phyloP scores from a whole-genome alignment of 2,888 invertebrate genomes.

The Ichneumon xanthorius region DNA sequence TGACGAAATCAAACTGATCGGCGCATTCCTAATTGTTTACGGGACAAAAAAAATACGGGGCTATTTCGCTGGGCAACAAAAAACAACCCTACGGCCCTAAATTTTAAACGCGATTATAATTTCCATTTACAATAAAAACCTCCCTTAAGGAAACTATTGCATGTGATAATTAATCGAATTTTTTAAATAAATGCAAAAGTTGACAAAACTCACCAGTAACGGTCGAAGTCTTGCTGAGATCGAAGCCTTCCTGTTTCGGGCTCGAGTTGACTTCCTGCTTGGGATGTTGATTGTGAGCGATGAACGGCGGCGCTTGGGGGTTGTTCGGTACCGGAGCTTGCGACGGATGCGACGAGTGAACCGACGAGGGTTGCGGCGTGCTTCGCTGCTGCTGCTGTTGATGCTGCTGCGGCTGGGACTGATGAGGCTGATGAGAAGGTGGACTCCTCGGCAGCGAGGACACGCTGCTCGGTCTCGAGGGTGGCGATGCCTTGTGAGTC shows the following conservation, averaged over 20 bases:
- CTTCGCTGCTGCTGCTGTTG: constrained; percentile 75
- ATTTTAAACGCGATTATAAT: no score
- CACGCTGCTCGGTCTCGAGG: constrained; percentile 83
- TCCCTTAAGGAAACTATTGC: background rate
- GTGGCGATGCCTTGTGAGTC: constrained; percentile 87
- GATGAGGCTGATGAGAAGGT: constrained; percentile 79
- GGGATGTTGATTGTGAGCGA: constrained; percentile 81
- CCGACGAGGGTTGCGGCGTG: constrained; percentile 78
- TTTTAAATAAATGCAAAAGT: background rate
- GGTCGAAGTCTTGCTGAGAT: constrained; percentile 87
- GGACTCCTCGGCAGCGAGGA: constrained; percentile 82
- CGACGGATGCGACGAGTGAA: constrained; percentile 82
- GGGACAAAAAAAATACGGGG: no score
- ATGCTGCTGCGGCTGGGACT: constrained; percentile 81
- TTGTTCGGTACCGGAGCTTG: constrained; percentile 85
- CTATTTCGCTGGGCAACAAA: no score
- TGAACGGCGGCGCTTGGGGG: constrained; percentile 84
- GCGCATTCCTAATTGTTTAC: background rate
- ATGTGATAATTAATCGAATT: background rate
- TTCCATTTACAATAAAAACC: no score
- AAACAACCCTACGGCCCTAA: no score
- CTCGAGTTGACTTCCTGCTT: constrained; percentile 81
- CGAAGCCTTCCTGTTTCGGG: constrained; percentile 89
- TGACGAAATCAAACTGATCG: no score
- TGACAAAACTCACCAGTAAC: constrained; percentile 87